Percentiles rank a stretch among this genome's conserved stretches.
These are phyloP conservation scores for Coregonus sp. DNA, from an alignment of 2,797 vertebrate genomes.

Conservation along the genomic window DNA sequence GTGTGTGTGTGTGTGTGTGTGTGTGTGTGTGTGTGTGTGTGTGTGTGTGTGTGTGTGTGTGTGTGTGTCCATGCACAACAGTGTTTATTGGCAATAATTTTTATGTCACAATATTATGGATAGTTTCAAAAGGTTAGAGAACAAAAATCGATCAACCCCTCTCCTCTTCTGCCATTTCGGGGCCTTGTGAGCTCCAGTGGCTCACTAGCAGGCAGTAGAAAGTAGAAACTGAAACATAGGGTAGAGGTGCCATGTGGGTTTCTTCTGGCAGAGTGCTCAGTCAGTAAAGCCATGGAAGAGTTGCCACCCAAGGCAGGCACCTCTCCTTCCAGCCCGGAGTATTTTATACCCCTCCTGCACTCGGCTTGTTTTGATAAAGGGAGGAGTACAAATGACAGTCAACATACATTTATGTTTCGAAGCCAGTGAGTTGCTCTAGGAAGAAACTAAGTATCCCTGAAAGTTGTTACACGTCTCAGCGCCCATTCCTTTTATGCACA, in stretches of 20 bases:
- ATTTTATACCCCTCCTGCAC: conserved; percentile 13
- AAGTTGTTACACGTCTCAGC: not conserved
- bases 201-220: conserved; percentile 32
- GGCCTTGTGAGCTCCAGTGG: conserved; percentile 15
- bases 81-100: too few relatives aligned
- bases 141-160: too few relatives aligned
- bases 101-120: too few relatives aligned
- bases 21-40: not conserved
- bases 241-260: not conserved
- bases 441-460: not conserved
- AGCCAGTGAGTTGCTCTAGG: conserved; percentile 2
- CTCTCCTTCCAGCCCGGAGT: conserved; percentile 22
- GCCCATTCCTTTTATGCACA: not conserved
- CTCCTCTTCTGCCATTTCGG: conserved; percentile 29
- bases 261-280: not conserved
- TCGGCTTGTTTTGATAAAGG: conserved; percentile 34
- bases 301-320: conserved; percentile 39
- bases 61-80: too few relatives aligned
- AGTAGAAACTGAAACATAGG: conserved; percentile 3
- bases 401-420: conserved; percentile 25
- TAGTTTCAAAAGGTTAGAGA: too few relatives aligned
- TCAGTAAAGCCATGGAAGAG: conserved; percentile 43
- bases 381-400: conserved; percentile 22
- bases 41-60: not conserved
- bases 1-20: too few relatives aligned